Base-by-base conservation (phyloP, 2,888 invertebrate genomes). In the Pediacus dermestoides region DNA sequence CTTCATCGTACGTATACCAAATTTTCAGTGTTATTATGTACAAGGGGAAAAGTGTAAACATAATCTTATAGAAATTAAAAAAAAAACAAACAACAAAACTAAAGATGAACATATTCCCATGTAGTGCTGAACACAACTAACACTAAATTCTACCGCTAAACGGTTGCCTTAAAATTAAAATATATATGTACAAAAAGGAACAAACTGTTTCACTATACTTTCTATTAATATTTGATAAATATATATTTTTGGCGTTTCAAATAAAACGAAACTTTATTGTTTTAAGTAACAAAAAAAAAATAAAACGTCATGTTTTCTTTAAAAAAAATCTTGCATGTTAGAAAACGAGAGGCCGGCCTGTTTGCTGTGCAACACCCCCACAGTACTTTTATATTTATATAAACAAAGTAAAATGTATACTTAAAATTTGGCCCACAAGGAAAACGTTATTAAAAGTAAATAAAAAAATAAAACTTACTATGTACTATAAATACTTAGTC, bases 1-100 rank as follows among this genome's bases (percentile, higher is more conserved):
- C 68, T 67, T 68, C 67, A 68, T 68, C 65, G 55, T 68, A 68
- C 70, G 68, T 69, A 70, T 70, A 70, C 68, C 62, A 65, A 63
- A 52, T 62, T 60, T 58, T 55, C 53, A 57, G 46, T 56, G 50
- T 41, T 39, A 47, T 53, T 66, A 64, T 67, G 47, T 66, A 67
- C 60, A 63, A 50, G 37, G 27, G 16, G 28, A 7, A 35, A 35
- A 13, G 11, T 2, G 28, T 16, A 60, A 59, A 55, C 43, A 50
- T 52, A 53, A 49, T 46, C 44, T 48, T 52, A 55, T 44, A 50
- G 53, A 43, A 43, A 44, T 39, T 42, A 39, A 47, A 51, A 55
- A 52, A 56, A 60, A 64, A 63, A 60, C 52, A 64, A 63, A 57
- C 55, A 63, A 62, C 56, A 52, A 55, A 60, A 50, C 51, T 52